Evolutionary conservation across 2,797 vertebrate species (phyloP), one percentile per base, ranked within the genome.

Genomic region (Caiman crocodilus): DNA sequence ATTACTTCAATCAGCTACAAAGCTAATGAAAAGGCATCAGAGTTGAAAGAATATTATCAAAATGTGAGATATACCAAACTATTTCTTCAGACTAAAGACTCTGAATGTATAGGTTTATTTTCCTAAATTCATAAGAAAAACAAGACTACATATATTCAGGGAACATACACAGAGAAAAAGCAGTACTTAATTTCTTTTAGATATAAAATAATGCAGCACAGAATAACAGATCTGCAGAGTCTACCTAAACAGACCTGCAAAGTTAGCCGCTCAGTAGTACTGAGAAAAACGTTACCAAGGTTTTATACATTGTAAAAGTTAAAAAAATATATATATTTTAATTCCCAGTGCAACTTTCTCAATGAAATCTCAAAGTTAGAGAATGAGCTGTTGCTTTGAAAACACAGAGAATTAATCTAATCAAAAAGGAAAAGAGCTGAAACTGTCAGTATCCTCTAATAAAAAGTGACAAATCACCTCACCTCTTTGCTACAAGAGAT

Each of bases 371-470:
- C 42, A 60, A 26, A 57, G 75, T 76, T 80, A 59, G 73, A 86
- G 77, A 92, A 92, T 10, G 76, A 74, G n/a, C 18, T 75, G 50
- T 35, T 88, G 75, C 79, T 88, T 82, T 95, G 59, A 90, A 94
- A 89, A 91, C 6, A 11, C 65, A 87, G 55, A 85, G 79, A 85
- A 76, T 10, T 82, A 67, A 50, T 75, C 58, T 76, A 86, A 90
- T 63, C 77, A 69, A 84, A 92, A 25, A 76, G 21, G 58, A 92
- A 88, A 20, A 28, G 10, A 28, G 69, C 67, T 7, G 6, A 82
- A 87, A 86, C 67, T 88, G 94, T 90, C 87, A 90, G 32, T 20
- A 64, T 32, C 58, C 57, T 18, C n/a, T 65, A 69, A 76, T 73
- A 84, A 90, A 95, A 85, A 75, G 4, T 9, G 92, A 55, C 69